Conservation (phyloP, 2,113 vertebrate species). For the Xerus inauris region DNA sequence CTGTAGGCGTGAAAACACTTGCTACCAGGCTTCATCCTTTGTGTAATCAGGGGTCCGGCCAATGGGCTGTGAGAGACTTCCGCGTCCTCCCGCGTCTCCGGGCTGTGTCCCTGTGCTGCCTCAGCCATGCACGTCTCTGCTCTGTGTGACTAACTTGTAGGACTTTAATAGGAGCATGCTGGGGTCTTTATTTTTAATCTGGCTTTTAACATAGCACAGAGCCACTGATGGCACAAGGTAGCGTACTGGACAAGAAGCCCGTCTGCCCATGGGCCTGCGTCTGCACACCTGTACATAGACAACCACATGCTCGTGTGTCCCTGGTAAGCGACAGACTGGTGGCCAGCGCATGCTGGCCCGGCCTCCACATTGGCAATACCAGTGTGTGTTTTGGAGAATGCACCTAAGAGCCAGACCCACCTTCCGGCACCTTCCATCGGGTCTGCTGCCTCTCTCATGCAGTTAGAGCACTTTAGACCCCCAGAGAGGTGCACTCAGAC, state of each 20-base stretch:
- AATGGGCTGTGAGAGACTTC: background rate
- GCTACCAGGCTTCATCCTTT: conserved; percentile 37
- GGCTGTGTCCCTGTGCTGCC: conserved; percentile 75
- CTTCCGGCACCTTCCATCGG: conserved; percentile 63
- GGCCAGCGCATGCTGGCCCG: conserved; percentile 44
- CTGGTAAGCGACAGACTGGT: conserved; percentile 62
- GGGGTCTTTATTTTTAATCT: conserved; percentile 77
- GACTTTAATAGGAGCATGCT: conserved; percentile 78
- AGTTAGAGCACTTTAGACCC: conserved; percentile 84
- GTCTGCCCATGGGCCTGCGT: conserved; percentile 61
- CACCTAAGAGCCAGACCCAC: conserved; percentile 70
- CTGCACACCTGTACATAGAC: conserved; percentile 82
- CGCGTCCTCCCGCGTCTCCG: conserved; percentile 24
- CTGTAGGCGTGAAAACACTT: conserved; percentile 71
- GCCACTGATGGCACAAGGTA: conserved; percentile 81
- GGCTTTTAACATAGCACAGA: conserved; percentile 83
- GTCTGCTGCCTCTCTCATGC: conserved; percentile 62
- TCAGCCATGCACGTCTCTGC: conserved; percentile 71
- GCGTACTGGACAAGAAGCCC: conserved; percentile 80
- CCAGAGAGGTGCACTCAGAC: conserved; percentile 75
- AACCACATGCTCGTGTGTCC: conserved; percentile 81
- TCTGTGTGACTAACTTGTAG: conserved; percentile 72
- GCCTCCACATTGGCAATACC: conserved; percentile 81
- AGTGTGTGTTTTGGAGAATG: conserved; percentile 69
- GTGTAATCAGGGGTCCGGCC: background rate